phyloP scores from a whole-genome alignment of 2,888 invertebrate genomes.

The Laothoe populi region DNA sequence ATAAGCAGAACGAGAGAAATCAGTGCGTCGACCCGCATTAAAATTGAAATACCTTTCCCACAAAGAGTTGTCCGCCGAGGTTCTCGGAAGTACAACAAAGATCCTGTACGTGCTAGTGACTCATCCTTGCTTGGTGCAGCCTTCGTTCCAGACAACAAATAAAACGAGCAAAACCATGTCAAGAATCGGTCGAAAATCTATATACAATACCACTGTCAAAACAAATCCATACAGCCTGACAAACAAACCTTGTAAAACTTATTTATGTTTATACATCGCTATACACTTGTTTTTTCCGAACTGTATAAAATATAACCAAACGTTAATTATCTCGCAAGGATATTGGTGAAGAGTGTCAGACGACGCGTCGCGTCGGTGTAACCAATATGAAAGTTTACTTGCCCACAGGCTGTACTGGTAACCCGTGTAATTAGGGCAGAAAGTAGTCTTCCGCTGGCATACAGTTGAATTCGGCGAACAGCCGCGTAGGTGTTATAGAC shows the following conservation, averaged over 20 bases:
- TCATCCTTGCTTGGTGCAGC: constrained; percentile 61
- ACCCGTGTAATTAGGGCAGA: constrained; percentile 69
- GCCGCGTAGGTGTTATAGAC: constrained; percentile 73
- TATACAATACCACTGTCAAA: background rate
- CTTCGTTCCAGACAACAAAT: constrained; percentile 67
- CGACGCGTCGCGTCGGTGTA: constrained; percentile 1
- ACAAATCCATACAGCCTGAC: constrained; percentile 6
- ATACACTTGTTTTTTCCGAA: background rate
- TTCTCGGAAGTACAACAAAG: constrained; percentile 83
- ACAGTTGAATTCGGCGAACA: constrained; percentile 80
- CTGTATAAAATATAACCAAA: background rate
- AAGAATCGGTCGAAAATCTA: background rate
- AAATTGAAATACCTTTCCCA: constrained; percentile 78
- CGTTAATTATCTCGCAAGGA: background rate
- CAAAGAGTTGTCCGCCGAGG: constrained; percentile 70
- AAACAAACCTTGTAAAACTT: constrained; percentile 4
- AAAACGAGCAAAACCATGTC: constrained; percentile 34
- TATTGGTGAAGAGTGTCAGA: constrained; percentile 4
- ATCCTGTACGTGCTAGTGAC: constrained; percentile 76
- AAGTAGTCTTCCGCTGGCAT: constrained; percentile 62
- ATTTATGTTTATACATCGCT: background rate
- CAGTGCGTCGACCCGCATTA: constrained; percentile 76
- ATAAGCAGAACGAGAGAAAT: constrained; percentile 70
- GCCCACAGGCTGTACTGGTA: constrained; percentile 40
- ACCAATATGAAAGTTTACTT: constrained; percentile 35